Evolutionary conservation across 2,113 vertebrate species (phyloP).

Genomic region (Datnioides undecimradiatus): DNA sequence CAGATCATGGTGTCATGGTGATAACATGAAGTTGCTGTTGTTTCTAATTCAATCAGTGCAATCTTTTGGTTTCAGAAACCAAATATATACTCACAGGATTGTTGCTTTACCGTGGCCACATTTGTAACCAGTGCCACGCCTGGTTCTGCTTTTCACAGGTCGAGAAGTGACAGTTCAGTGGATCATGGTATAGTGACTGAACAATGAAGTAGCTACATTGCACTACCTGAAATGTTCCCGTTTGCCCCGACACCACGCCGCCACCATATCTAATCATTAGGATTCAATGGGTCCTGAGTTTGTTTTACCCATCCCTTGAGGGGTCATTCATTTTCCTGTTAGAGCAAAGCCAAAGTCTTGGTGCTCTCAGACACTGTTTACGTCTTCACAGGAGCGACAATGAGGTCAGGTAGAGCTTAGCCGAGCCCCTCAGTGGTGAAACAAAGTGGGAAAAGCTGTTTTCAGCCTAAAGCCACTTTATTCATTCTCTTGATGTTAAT

Average conservation of each 20-base stretch:
- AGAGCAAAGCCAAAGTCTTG: slow-evolving; percentile 37
- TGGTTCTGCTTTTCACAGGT: slow-evolving; percentile 30
- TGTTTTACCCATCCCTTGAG: slow-evolving; percentile 6
- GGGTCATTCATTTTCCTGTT: slow-evolving; percentile 19
- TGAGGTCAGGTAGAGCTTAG: slow-evolving; percentile 61
- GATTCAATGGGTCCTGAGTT: not conserved
- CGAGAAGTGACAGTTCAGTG: slow-evolving; percentile 34
- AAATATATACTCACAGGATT: slow-evolving; percentile 51
- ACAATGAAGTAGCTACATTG: slow-evolving; percentile 75
- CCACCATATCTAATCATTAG: slow-evolving; percentile 5
- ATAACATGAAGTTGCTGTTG: slow-evolving; percentile 64
- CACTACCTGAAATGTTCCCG: slow-evolving; percentile 63
- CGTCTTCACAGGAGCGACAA: slow-evolving; percentile 22
- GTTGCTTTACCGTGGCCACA: slow-evolving; percentile 55
- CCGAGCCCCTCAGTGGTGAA: slow-evolving; percentile 39
- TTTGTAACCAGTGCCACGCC: slow-evolving; percentile 19
- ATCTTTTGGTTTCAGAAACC: slow-evolving; percentile 71
- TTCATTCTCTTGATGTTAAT: slow-evolving; percentile 52
- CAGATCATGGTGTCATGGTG: slow-evolving; percentile 46
- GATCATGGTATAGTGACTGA: slow-evolving; percentile 53
- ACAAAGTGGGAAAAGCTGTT: slow-evolving; percentile 63
- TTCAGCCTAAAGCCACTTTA: slow-evolving; percentile 50
- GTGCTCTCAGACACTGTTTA: slow-evolving; percentile 36
- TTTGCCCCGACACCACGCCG: slow-evolving; percentile 16
- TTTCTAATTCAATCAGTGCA: slow-evolving; percentile 64